Percentiles rank a stretch among this genome's conserved stretches.
These are phyloP conservation scores for Esperia sulphurella DNA, from an alignment of 2,888 invertebrate species.

Conservation along the genomic window DNA sequence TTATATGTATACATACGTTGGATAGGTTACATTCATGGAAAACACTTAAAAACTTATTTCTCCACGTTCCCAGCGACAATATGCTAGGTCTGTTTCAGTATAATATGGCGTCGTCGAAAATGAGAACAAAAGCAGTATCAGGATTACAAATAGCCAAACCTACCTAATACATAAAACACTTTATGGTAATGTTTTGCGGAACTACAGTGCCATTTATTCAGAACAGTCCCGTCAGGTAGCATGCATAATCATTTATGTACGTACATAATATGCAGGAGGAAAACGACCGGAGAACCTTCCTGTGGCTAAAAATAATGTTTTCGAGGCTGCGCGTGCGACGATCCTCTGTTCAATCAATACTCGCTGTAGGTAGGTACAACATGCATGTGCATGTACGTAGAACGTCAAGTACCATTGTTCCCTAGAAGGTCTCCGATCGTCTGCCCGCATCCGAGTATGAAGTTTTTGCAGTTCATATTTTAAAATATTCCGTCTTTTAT, in stretches of 20 bases:
- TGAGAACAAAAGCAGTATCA: too few species aligned
- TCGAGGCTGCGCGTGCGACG: slow-evolving; percentile 70
- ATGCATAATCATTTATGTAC: slow-evolving; percentile 49
- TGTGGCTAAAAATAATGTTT: slow-evolving; percentile 68
- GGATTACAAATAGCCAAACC: background rate
- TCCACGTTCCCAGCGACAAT: too few species aligned
- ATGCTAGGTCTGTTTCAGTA: too few species aligned
- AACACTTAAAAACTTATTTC: too few species aligned
- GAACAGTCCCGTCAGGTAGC: slow-evolving; percentile 27
- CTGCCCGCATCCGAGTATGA: slow-evolving; percentile 25
- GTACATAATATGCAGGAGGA: slow-evolving; percentile 44
- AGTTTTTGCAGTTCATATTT: slow-evolving; percentile 2
- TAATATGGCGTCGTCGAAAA: too few species aligned
- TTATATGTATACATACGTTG: too few species aligned
- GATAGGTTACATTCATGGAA: too few species aligned
- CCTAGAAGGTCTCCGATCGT: slow-evolving; percentile 45
- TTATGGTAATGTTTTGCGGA: slow-evolving; percentile 9
- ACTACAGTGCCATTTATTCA: slow-evolving; percentile 30
- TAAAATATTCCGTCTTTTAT: slow-evolving; percentile 11
- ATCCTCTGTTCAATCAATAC: slow-evolving; percentile 22
- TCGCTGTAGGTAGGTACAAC: slow-evolving; percentile 11
- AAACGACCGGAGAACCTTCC: slow-evolving; percentile 67
- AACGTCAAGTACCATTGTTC: slow-evolving; percentile 39
- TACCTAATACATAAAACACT: background rate
- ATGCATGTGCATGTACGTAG: background rate